Base-by-base conservation (phyloP, 1,140 invertebrate species). In the Pseudoatta argentina region DNA sequence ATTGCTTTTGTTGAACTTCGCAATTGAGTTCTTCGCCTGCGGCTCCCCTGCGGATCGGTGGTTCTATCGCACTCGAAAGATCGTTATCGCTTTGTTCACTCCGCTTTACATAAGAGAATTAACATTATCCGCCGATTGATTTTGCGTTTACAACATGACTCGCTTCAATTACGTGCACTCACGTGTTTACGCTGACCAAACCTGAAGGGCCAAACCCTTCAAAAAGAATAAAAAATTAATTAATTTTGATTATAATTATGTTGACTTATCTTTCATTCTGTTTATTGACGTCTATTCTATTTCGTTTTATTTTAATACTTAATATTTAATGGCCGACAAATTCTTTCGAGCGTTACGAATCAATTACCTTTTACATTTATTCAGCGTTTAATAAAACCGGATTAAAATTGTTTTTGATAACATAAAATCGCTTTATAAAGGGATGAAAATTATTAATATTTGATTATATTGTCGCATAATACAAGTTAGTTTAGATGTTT, bases 401-500 rank as follows among this genome's bases (percentile, higher is more conserved):
- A 61, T 48, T 34, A 34, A 79, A 55, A 55, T 67, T 1, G 48
- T 30, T 79, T 79, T 39, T 59, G 14, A 48, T 67, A 69, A 44
- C 87, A 75, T 90, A 81, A 66, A 89, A 88, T 89, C 85, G 87
- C 76, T 91, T 92, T 89, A 88, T 91, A 92, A 92, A 89, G 91
- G 90, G 87, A 93, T 92, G 90, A 92, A 92, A 91, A 92, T 94
- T 92, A 92, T 93, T 91, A 89, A 88, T 92, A 66, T 87, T 89
- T 86, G 61, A 90, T 90, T 88, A 78, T 72, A 72, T 88, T 86
- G 67, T 72, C 59, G 63, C 51, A 57, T 73, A n/a, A 63, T 48
- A 55, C 30, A 72, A 87, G 81, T 88, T 87, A 79, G 78, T 86
- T 77, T 44, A 85, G 69, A 5, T 21, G 6, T 27, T 24, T 67